These are phyloP conservation scores for Meloidogyne chitwoodi DNA, from an alignment of 1,140 invertebrate genomes.

Conservation along the genomic window DNA sequence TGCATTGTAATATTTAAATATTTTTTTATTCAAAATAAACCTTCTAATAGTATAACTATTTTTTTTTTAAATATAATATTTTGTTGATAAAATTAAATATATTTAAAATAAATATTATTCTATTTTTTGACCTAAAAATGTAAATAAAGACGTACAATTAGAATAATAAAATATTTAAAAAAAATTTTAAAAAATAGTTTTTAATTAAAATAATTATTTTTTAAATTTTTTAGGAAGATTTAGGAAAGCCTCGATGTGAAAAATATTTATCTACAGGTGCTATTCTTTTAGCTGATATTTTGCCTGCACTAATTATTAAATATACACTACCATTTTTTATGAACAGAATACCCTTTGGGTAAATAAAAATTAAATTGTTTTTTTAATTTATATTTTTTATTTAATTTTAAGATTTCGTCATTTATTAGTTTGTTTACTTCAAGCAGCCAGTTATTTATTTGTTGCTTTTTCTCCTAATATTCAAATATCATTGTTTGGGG, in stretches of 20 bases:
- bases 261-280: constrained; percentile 35
- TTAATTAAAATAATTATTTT: no score
- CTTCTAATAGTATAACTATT: no score
- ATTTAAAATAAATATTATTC: no score
- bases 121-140: no score
- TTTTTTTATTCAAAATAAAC: no score
- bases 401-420: constrained; percentile 31
- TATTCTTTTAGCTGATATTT: constrained; percentile 42
- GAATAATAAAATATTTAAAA: neutral
- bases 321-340: constrained; percentile 44
- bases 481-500: constrained; percentile 33
- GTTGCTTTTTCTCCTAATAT: constrained; percentile 36
- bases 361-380: neutral
- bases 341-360: constrained; percentile 33
- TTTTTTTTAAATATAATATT: no score
- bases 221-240: neutral
- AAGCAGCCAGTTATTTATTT: constrained; percentile 27
- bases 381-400: neutral
- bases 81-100: no score
- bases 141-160: no score
- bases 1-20: neutral
- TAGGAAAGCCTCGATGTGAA: constrained; percentile 9
- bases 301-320: constrained; percentile 41
- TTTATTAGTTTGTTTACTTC: constrained; percentile 35
- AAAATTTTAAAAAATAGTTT: neutral